Base-by-base conservation (phyloP, 2,797 vertebrate genomes). In the Peromyscus nudipes region DNA sequence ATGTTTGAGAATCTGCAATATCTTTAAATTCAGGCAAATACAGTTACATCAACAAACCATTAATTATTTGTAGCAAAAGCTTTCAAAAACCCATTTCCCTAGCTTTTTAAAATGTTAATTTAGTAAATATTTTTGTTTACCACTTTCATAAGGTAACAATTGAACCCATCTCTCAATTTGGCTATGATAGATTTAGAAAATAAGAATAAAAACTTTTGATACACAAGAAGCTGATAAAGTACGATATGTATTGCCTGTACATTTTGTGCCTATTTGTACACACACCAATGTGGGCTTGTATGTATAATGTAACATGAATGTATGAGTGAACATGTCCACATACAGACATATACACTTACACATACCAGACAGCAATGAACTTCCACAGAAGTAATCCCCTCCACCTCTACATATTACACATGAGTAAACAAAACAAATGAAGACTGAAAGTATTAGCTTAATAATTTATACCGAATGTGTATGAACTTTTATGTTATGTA, bases 81-180 rank as follows among this genome's bases (percentile, higher is more conserved):
- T 19, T 88, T 12, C 52, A 71, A 37, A 87, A 37, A 43, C 2
- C n/a, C 7, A 57, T 73, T 69, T 19, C 34, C 31, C 21, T 87
- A n/a, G 34, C 23, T 55, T 27, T 65, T 27, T 37, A 27, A 69
- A 86, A 52, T 86, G 31, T 88, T 55, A 77, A 6, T 49, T 91
- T 93, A 80, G 31, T 76, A 82, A 93, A 83, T 80, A 93, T 52
- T 95, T 94, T 91, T 86, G 85, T 89, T 85, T 5, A 82, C 37
- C 69, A 10, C 0, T 73, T 71, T 55, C 46, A 87, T 71, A 40
- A n/a, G 6, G 21, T 69, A 55, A 69, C 34, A 37, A 73, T 29
- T 19, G 34, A 9, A 16, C 29, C n/a, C 65, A 2, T 10, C 31
- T 93, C 93, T 94, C 46, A 94, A 96, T 83, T 80, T 87, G 89